Conservation (phyloP, 2,113 vertebrate genomes). For the Tragelaphus scriptus region DNA sequence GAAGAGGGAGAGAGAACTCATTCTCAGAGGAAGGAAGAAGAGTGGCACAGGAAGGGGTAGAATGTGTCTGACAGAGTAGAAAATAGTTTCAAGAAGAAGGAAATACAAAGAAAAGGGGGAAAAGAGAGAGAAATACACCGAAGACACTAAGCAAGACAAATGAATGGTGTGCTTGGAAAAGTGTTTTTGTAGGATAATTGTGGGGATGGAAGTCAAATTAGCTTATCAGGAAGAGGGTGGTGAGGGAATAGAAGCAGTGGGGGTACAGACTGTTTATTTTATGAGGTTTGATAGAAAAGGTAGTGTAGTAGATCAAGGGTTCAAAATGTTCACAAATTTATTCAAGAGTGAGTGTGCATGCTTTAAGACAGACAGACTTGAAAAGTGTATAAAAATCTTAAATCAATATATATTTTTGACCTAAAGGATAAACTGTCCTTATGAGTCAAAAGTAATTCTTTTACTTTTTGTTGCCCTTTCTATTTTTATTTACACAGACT, state of each 20-base stretch:
- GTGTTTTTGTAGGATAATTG: background rate
- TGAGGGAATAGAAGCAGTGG: background rate
- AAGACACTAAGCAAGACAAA: background rate
- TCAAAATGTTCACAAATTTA: background rate
- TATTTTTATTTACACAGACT: background rate
- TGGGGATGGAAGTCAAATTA: background rate
- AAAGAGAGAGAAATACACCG: background rate
- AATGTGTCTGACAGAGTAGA: background rate
- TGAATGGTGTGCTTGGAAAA: background rate
- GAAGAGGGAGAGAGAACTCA: background rate
- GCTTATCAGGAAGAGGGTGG: background rate
- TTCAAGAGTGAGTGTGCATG: background rate
- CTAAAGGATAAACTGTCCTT: background rate
- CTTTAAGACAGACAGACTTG: background rate
- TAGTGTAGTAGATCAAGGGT: background rate
- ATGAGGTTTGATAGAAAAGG: background rate
- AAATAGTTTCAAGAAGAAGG: background rate
- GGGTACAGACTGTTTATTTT: background rate
- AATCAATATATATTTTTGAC: background rate
- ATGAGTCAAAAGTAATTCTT: background rate
- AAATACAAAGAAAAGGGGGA: background rate
- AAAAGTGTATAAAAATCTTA: background rate
- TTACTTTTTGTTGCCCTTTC: background rate
- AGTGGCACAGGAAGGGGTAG: background rate
- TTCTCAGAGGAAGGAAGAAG: background rate